phyloP scores from a whole-genome alignment of 2,797 vertebrate genomes.

The Sandelia bainsii region DNA sequence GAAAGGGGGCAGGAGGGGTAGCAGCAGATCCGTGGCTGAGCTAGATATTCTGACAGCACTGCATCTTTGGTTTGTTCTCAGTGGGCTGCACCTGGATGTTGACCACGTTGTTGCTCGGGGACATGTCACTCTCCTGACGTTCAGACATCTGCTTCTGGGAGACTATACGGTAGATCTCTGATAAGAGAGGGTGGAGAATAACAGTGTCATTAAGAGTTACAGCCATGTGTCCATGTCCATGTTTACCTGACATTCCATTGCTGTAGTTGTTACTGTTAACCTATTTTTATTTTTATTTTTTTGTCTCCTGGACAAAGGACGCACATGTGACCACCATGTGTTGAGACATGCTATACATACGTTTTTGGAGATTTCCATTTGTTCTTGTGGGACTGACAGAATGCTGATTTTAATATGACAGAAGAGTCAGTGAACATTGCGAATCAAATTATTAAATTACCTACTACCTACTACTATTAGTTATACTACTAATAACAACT shows the following conservation, averaged over 20 bases:
- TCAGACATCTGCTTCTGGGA: conserved; percentile 99
- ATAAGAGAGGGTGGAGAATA: conserved; percentile 1
- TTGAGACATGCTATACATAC: no score
- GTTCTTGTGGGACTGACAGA: no score
- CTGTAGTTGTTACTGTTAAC: not conserved
- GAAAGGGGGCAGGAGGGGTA: conserved; percentile 48
- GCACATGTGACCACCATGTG: no score
- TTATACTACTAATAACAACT: no score
- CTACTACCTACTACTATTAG: no score
- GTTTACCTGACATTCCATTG: not conserved
- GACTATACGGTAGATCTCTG: conserved; percentile 98
- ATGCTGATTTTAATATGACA: no score
- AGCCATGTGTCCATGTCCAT: not conserved
- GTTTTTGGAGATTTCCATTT: no score
- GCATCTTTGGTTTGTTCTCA: conserved; percentile 99
- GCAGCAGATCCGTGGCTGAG: conserved; percentile 60
- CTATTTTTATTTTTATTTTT: no score
- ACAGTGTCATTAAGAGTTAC: not conserved
- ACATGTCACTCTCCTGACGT: conserved; percentile 98
- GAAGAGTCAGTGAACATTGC: no score
- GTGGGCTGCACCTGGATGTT: conserved; percentile 98
- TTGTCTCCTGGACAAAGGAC: no score
- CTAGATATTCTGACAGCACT: conserved; percentile 99
- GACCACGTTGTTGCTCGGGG: conserved; percentile 99
- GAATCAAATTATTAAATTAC: no score